A percentile compares a stretch with the other conserved stretches of the same genome.
These are phyloP conservation scores for Ceyx cyanopectus DNA, from an alignment of 2,113 vertebrate genomes.

Conservation along the genomic window DNA sequence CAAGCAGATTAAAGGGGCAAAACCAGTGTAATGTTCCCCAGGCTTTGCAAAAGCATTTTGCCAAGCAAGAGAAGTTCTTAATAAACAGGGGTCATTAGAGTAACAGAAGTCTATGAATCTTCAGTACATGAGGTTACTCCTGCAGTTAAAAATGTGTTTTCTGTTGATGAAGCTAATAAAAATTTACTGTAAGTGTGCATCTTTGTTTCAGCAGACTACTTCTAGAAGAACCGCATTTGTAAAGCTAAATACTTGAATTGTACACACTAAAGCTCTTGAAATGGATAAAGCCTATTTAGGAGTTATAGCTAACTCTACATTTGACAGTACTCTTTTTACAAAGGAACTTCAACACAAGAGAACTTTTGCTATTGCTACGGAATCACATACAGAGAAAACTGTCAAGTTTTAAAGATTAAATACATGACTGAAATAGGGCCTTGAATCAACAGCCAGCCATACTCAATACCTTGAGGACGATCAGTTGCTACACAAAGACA, in stretches of 20 bases:
- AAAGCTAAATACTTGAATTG: neutral
- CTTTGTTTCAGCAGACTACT: neutral
- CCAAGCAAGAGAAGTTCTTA: neutral
- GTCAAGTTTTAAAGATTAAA: neutral
- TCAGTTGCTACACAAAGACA: neutral
- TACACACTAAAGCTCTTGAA: neutral
- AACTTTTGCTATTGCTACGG: neutral
- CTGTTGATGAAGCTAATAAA: neutral
- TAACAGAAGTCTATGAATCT: neutral
- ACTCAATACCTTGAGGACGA: neutral
- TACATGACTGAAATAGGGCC: neutral
- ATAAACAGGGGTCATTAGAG: neutral
- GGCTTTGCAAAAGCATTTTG: neutral
- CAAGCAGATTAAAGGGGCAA: neutral
- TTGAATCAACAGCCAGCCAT: neutral
- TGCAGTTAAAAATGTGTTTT: neutral
- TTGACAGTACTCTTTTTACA: neutral
- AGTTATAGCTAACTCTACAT: neutral
- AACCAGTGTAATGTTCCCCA: accelerated
- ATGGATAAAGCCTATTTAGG: neutral
- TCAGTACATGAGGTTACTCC: neutral
- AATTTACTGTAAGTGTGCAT: neutral
- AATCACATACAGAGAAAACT: neutral
- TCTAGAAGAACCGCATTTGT: neutral
- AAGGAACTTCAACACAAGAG: neutral